A percentile compares a stretch with the other conserved stretches of the same genome.
phyloP scores from a whole-genome alignment of 2,797 vertebrate genomes.

The Falco novaeseelandiae region DNA sequence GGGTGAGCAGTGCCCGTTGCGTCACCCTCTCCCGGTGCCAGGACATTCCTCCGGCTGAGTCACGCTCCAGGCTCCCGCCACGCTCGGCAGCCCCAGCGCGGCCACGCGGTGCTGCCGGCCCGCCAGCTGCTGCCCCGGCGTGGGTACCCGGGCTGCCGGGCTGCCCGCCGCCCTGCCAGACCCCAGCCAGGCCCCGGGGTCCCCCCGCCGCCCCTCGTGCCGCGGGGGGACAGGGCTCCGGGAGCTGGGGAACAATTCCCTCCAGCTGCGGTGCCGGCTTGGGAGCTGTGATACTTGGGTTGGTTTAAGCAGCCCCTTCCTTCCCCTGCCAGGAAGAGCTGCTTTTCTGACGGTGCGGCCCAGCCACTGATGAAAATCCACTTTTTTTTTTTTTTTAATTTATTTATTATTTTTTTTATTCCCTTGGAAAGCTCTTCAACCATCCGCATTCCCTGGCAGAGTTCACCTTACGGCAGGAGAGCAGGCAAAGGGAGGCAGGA shows the following conservation, averaged over 20 bases:
- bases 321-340: background rate
- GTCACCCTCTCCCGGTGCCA: slow-evolving; percentile 1
- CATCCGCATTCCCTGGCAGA: accelerated
- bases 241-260: background rate
- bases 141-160: background rate
- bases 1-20: background rate
- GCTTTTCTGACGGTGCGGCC: background rate
- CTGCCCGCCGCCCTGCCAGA: too few species aligned
- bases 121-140: background rate
- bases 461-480: accelerated
- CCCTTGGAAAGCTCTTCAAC: background rate
- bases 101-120: background rate
- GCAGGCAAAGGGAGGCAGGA: background rate
- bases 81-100: background rate
- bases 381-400: too few species aligned
- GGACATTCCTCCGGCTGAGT: background rate
- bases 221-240: background rate
- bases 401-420: too few species aligned
- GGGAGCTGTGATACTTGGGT: accelerated
- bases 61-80: background rate
- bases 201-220: too few species aligned
- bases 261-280: background rate
- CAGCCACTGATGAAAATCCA: background rate
- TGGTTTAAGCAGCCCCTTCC: background rate
- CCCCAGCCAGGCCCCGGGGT: too few species aligned